Percentiles rank a stretch among this genome's conserved stretches.
Evolutionary conservation across 2,888 invertebrate genomes (phyloP).

Genomic region (Hydraecia micacea): DNA sequence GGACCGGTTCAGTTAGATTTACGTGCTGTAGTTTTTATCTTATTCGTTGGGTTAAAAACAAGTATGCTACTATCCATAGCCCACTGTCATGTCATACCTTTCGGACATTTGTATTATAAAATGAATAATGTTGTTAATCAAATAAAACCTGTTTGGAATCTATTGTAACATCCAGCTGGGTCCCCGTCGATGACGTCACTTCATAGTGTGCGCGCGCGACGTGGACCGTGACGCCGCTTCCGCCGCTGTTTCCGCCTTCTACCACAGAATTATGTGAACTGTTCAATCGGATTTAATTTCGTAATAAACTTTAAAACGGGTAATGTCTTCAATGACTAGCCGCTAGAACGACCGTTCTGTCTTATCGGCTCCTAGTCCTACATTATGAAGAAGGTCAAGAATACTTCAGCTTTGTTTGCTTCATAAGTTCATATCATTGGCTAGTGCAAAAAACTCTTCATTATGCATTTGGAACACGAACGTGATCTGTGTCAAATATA

Average conservation of each 20-base stretch:
- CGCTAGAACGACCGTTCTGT: conserved; percentile 29
- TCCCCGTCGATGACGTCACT: conserved; percentile 81
- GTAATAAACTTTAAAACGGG: conserved; percentile 66
- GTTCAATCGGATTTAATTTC: conserved; percentile 82
- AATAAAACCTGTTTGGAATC: conserved; percentile 60
- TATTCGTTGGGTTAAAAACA: background rate
- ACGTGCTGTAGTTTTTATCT: background rate
- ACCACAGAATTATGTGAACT: conserved; percentile 84
- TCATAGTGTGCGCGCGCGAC: conserved; percentile 80
- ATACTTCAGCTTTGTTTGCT: conserved; percentile 52
- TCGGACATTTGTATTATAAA: conserved; percentile 15
- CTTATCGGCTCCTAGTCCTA: conserved; percentile 42
- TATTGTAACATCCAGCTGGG: conserved; percentile 69
- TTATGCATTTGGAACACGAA: conserved; percentile 60
- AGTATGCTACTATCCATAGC: background rate
- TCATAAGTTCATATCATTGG: conserved; percentile 35
- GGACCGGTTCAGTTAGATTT: conserved; percentile 16
- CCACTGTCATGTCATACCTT: background rate
- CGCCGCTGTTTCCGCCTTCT: conserved; percentile 87
- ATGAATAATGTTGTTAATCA: conserved; percentile 54
- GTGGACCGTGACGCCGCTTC: conserved; percentile 87
- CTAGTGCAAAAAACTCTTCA: conserved; percentile 51
- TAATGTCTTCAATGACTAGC: conserved; percentile 44
- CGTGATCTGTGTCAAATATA: conserved; percentile 62
- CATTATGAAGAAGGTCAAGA: conserved; percentile 59